Evolutionary conservation across 2,888 invertebrate species (phyloP), one percentile per base, ranked within the genome.

Genomic region (Hirtodrosophila confusa): DNA sequence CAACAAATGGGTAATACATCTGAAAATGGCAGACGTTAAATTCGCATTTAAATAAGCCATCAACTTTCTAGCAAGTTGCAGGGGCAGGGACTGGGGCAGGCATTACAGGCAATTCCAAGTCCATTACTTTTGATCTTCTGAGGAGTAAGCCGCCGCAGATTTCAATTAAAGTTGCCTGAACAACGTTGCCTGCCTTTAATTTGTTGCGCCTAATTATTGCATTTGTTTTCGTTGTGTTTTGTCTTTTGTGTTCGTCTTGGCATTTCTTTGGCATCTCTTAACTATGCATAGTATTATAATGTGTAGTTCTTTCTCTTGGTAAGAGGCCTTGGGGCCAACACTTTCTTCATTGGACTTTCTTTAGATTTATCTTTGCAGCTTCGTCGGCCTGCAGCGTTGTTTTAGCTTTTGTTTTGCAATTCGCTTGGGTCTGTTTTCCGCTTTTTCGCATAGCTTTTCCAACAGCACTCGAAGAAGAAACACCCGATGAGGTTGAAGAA

Each of bases 291-390:
- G 47, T 43, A 68, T 68, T 69, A 77, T 72, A 78, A 80, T 69
- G 63, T 80, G 72, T 75, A 83, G 65, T 74, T 69, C 64, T 54
- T n/a, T 56, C 41, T 47, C 40, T 45, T 58, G 39, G n/a, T 29
- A 39, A 45, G 57, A 64, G 64, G 83, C 79, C 80, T 78, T 70
- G 67, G 67, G 79, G 84, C 77, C 75, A 80, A 85, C 82, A 83
- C 82, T 83, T 83, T 83, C 82, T 83, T 80, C 68, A 73, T 77
- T 83, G 77, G 72, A 79, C 82, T 83, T 82, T 85, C 83, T 78
- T 82, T 78, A 58, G 74, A 71, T 77, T 68, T 74, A 75, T 69
- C 80, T 75, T 56, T 53, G 48, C 54, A 63, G 66, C 62, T 68
- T 60, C 8, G 63, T 53, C 43, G 69, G 64, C 73, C 61, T 51